Evolutionary conservation across 30 jellyfish, hydroid and myxozoan genomes (phyloP), one percentile per base, ranked within the genome.

Genomic region (Aurelia sp.): DNA sequence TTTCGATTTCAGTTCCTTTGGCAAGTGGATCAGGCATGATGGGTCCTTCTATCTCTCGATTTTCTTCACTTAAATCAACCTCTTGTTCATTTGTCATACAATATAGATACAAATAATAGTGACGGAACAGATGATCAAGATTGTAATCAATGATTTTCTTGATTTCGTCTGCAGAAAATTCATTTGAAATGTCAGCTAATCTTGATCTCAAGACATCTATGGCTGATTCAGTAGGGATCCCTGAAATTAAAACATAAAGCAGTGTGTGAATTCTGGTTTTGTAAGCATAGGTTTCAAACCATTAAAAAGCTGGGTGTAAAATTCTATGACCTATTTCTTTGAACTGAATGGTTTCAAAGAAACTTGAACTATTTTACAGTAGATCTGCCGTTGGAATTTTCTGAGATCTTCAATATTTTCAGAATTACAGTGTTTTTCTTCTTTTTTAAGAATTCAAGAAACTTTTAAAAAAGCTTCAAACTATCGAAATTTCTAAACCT

Each of bases 71-170:
- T 23, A 68, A 81, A 61, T 82, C 92, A n/a, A 82, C 18, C 19
- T 82, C 71, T 17, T 63, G 92, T 3, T 82, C 92, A 11, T 71
- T 74, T 33, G 86, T 82, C 92, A 82, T 82, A 69, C 92, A 82
- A 60, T 37, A 63, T 72, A 82, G 48, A 61, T 82, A 82, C 13
- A 82, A 60, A 27, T 62, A 47, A 60, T 82, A 82, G 60, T 82
- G 92, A 44, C 76, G 79, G 27, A 82, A 82, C 13, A 82, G 30
- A 6, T 84, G 55, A 15, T 23, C 20, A 1, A 82, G 59, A n/a
- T 44, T 44, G 86, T 53, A 70, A 61, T 82, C 92, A 23, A 82
- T 57, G 59, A 82, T 18, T 4, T 73, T 67, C 51, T 70, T 82
- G 37, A 66, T 9, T 47, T 82, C 92, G 13, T 15, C 62, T 17